Conservation (phyloP, 2,888 invertebrate genomes). For the Pterobdella sp. region DNA sequence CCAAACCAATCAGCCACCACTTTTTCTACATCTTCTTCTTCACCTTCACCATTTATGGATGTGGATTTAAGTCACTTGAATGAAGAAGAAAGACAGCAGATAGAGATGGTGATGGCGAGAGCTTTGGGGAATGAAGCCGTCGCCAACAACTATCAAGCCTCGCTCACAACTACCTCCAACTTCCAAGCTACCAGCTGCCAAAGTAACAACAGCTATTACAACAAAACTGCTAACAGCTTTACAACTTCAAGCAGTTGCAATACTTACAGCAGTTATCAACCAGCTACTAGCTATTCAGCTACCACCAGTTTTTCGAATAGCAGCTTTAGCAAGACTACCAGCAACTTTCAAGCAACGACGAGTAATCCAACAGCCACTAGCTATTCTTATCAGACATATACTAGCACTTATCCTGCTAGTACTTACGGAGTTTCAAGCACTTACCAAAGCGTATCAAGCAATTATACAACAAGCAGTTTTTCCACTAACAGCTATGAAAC, state of each 20-base stretch:
- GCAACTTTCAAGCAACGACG: too few species aligned
- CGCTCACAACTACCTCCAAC: neutral
- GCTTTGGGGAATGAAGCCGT: conserved; percentile 51
- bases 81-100: conserved; percentile 47
- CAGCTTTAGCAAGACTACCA: too few species aligned
- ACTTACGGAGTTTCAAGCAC: too few species aligned
- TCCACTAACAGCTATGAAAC: too few species aligned
- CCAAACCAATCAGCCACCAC: neutral
- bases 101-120: conserved; percentile 60
- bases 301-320: too few species aligned
- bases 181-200: neutral
- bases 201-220: neutral
- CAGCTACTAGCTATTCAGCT: too few species aligned
- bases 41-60: neutral
- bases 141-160: too few species aligned
- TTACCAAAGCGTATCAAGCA: too few species aligned
- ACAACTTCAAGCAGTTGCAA: neutral
- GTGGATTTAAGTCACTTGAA: conserved; percentile 24
- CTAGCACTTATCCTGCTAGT: too few species aligned
- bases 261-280: neutral
- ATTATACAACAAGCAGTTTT: too few species aligned
- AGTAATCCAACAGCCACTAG: too few species aligned
- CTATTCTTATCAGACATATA: too few species aligned
- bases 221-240: neutral
- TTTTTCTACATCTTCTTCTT: neutral